Conservation (phyloP, 2,113 vertebrate genomes). For the Gallinago jamesoni region DNA sequence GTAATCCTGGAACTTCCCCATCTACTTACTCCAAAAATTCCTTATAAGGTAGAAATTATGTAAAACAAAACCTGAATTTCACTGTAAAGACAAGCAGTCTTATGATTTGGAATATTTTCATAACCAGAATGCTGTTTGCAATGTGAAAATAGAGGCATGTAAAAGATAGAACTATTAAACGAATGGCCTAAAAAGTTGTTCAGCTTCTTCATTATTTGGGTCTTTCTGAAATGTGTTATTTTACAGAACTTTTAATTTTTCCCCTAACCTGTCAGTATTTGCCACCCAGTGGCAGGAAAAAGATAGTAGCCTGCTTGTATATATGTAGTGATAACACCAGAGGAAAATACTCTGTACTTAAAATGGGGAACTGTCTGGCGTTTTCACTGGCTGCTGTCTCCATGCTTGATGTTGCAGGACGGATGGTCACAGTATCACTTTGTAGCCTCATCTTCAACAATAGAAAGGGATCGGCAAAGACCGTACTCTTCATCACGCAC, state of each 20-base stretch:
- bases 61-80: background rate
- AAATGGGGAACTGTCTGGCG: accelerated
- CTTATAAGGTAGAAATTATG: background rate
- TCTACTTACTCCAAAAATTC: background rate
- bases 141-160: background rate
- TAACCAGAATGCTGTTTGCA: background rate
- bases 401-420: slow-evolving; percentile 76
- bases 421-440: slow-evolving; percentile 99
- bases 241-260: background rate
- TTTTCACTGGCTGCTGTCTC: background rate
- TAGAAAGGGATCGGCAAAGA: slow-evolving; percentile 95
- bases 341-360: background rate
- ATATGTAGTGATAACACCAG: background rate
- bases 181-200: background rate
- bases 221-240: background rate
- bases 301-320: background rate
- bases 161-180: background rate
- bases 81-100: background rate
- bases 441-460: slow-evolving; percentile 96
- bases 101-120: background rate
- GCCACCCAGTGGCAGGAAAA: background rate
- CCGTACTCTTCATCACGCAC: slow-evolving; percentile 97
- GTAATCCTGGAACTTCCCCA: background rate
- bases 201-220: background rate
- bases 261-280: background rate